Conservation (phyloP, 1,140 invertebrate species). For the Hylaeus anthracinus region DNA sequence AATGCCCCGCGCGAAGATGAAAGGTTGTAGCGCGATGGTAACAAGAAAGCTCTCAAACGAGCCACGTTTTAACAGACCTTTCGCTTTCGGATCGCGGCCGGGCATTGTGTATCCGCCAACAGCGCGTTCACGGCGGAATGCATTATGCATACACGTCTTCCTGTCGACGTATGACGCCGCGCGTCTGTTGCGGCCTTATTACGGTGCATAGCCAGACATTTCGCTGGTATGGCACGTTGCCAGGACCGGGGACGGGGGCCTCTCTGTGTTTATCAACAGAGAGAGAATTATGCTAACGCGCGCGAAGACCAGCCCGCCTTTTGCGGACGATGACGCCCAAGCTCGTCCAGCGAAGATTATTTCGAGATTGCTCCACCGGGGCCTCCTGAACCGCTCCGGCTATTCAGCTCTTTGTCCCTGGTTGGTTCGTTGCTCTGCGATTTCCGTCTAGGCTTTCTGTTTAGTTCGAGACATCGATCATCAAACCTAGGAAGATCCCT, state of each 20-base stretch:
- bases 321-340: not conserved
- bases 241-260: conserved; percentile 1
- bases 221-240: conserved; percentile 45
- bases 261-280: conserved; percentile 52
- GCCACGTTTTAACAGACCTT: conserved; percentile 6
- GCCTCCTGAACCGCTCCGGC: not conserved
- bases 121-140: not conserved
- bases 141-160: conserved; percentile 21
- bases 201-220: conserved; percentile 31
- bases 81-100: conserved; percentile 13
- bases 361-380: not conserved
- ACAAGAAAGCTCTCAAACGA: conserved; percentile 32
- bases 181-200: conserved; percentile 23
- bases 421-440: no score
- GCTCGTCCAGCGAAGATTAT: conserved; percentile 3
- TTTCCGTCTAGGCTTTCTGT: no score
- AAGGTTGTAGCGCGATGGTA: not conserved
- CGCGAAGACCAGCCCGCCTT: conserved; percentile 11
- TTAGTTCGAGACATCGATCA: no score
- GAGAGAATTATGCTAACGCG: conserved; percentile 55
- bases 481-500: no score
- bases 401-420: not conserved
- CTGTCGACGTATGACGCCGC: conserved; percentile 21
- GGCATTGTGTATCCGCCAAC: conserved; percentile 9
- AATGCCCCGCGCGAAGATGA: conserved; percentile 4